Evolutionary conservation across 2,888 invertebrate species (phyloP).

Genomic region (Drosophila lacicola): DNA sequence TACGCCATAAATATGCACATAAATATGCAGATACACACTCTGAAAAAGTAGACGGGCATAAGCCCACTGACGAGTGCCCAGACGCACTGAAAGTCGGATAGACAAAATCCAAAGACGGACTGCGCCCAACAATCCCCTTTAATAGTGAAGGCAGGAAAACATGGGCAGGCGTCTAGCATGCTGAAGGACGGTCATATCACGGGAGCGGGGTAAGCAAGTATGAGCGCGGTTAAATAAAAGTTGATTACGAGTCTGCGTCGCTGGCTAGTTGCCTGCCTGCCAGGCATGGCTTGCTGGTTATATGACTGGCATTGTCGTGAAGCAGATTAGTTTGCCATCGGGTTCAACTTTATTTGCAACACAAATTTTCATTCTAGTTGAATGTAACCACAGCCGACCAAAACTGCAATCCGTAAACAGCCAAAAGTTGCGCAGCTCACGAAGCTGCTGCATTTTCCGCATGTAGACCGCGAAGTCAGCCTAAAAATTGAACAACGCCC

Average conservation of each 20-base stretch:
- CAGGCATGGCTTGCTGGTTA: conserved; percentile 47
- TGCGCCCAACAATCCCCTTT: conserved; percentile 50
- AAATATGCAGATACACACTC: conserved; percentile 42
- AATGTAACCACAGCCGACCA: conserved; percentile 47
- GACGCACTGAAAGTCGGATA: conserved; percentile 56
- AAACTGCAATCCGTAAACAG: conserved; percentile 23
- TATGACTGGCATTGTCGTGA: conserved; percentile 72
- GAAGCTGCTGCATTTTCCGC: conserved; percentile 73
- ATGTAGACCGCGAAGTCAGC: conserved; percentile 61
- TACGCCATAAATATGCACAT: conserved; percentile 41
- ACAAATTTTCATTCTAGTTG: conserved; percentile 81
- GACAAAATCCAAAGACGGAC: conserved; percentile 53
- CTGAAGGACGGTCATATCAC: conserved; percentile 74
- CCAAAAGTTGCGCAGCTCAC: conserved; percentile 61
- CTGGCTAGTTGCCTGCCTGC: conserved; percentile 40
- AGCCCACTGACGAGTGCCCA: conserved; percentile 33
- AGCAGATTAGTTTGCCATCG: conserved; percentile 82
- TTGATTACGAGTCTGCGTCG: conserved; percentile 70
- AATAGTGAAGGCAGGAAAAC: conserved; percentile 65
- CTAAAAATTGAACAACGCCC: conserved; percentile 80
- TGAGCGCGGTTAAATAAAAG: conserved; percentile 64
- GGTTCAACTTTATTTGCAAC: conserved; percentile 81
- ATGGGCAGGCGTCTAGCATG: conserved; percentile 64
- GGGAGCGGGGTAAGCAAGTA: conserved; percentile 25
- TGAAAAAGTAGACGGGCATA: conserved; percentile 38